These are phyloP conservation scores for Automeris io DNA, from an alignment of 2,888 invertebrate genomes.

Conservation along the genomic window DNA sequence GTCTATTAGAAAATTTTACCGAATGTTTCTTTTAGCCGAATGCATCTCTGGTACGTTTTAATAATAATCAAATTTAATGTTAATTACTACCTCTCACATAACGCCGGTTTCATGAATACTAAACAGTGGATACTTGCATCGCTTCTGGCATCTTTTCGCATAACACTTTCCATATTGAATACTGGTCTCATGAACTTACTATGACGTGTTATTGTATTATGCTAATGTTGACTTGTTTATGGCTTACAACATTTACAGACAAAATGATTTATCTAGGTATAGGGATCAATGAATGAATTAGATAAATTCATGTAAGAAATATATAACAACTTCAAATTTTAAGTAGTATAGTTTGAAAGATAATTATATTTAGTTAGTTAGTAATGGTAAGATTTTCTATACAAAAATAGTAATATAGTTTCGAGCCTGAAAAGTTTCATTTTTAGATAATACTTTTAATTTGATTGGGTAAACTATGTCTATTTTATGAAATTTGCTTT, in stretches of 20 bases:
- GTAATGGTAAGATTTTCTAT: background rate
- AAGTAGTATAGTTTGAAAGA: no score
- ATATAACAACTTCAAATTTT: no score
- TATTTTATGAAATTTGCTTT: no score
- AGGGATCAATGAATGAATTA: no score
- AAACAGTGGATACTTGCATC: conserved; percentile 47
- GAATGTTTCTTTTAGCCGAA: no score
- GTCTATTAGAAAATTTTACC: no score
- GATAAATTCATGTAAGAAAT: no score
- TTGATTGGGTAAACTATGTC: no score
- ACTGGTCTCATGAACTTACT: conserved; percentile 32
- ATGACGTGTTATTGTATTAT: conserved; percentile 50
- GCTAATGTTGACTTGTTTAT: conserved; percentile 42
- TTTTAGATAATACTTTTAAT: no score
- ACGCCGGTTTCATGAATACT: conserved; percentile 53
- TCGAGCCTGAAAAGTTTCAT: no score
- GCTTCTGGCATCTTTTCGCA: conserved; percentile 53
- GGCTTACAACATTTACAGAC: conserved; percentile 6
- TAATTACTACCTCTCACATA: conserved; percentile 31
- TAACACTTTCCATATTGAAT: conserved; percentile 40
- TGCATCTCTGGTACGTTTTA: no score
- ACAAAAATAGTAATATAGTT: background rate
- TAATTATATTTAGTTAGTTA: background rate
- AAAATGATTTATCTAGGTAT: background rate
- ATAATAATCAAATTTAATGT: no score